These are phyloP conservation scores for Chelon auratus DNA, from an alignment of 2,797 vertebrate genomes.

Conservation along the genomic window DNA sequence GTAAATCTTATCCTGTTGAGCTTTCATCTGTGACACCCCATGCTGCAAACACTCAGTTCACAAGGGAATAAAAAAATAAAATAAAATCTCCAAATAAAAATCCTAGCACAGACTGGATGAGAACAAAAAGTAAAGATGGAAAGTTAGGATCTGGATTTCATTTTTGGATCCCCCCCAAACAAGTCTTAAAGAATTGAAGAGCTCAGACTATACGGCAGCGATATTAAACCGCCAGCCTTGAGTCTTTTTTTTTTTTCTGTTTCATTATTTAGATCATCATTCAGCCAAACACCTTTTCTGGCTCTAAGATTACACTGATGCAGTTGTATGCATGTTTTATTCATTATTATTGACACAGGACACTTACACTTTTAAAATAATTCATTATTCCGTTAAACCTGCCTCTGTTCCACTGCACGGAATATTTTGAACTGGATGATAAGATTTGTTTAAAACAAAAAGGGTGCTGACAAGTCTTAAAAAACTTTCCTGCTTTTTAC, in stretches of 20 bases:
- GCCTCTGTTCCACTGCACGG: neutral
- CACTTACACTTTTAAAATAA: constrained; percentile 5
- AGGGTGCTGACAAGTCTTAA: neutral
- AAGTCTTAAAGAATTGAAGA: constrained; percentile 1
- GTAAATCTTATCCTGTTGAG: constrained; percentile 2
- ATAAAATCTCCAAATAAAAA: constrained; percentile 23
- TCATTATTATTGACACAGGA: constrained; percentile 8
- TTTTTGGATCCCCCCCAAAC: neutral
- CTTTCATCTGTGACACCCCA: constrained; percentile 13
- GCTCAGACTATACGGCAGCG: neutral
- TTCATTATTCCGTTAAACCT: too few relatives aligned
- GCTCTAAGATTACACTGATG: neutral
- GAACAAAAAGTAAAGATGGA: neutral
- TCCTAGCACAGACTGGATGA: constrained; percentile 2
- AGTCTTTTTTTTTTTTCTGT: constrained; percentile 16
- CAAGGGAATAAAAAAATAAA: constrained; percentile 25
- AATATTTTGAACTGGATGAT: neutral
- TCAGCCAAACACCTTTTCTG: neutral
- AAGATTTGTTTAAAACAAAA: neutral
- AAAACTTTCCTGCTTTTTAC: neutral
- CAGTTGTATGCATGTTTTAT: neutral
- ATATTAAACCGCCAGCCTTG: neutral
- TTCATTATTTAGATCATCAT: constrained; percentile 8
- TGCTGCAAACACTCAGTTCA: constrained; percentile 22
- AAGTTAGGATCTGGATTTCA: constrained; percentile 10